phyloP scores from a whole-genome alignment of 1,140 invertebrate species.

The Sminthurides bifidus region DNA sequence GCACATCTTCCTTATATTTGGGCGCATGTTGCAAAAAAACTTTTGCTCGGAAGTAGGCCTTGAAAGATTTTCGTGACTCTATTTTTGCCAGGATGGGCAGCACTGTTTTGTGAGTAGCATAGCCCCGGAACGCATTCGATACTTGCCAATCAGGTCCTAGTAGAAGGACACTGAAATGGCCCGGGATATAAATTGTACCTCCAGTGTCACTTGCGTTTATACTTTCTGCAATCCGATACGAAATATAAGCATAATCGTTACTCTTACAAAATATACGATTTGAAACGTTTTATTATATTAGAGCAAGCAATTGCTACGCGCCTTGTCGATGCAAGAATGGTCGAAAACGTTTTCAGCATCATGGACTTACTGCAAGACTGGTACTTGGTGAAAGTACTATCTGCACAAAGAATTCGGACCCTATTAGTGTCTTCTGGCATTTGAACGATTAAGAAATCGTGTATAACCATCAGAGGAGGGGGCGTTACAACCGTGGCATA shows the following conservation, averaged over 20 bases:
- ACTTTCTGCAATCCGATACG: neutral
- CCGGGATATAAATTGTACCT: conserved; percentile 5
- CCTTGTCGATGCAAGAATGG: too few relatives aligned
- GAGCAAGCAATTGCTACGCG: neutral
- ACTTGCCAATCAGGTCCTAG: neutral
- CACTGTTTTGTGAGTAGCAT: neutral
- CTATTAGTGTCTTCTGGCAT: neutral
- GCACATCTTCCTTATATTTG: neutral
- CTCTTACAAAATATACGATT: neutral
- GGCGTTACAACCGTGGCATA: conserved; percentile 7
- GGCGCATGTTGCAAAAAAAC: neutral
- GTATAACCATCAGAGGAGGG: neutral
- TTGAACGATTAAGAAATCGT: neutral
- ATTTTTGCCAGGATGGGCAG: neutral
- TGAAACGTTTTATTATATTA: neutral
- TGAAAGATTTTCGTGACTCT: neutral
- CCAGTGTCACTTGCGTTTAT: neutral
- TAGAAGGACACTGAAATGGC: conserved; percentile 9
- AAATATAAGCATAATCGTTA: neutral
- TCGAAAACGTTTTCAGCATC: too few relatives aligned
- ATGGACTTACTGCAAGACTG: neutral
- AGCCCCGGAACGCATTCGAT: neutral
- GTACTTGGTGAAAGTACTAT: neutral
- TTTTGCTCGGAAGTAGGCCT: neutral
- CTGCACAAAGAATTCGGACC: neutral